These are phyloP conservation scores for Eutolmus rufibarbis DNA, from an alignment of 2,888 invertebrate genomes.

Conservation along the genomic window DNA sequence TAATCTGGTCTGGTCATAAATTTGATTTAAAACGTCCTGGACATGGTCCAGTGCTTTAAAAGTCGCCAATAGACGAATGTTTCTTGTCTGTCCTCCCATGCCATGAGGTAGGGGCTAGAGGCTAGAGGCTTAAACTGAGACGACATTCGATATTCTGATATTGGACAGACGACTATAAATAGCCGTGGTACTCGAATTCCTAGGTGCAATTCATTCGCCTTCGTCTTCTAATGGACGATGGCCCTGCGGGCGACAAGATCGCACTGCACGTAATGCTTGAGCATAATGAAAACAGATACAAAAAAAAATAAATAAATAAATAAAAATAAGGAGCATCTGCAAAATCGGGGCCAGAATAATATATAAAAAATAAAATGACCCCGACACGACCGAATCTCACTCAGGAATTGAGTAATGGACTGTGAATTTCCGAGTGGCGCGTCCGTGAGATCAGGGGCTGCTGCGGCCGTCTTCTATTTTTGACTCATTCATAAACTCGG, in stretches of 20 bases:
- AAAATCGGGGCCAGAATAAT: not conserved
- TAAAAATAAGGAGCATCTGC: not conserved
- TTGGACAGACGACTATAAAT: conserved; percentile 4
- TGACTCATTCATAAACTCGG: not conserved
- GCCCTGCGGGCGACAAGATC: not conserved
- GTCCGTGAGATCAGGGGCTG: not conserved
- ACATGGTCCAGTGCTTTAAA: not conserved
- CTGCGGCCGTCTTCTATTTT: not conserved
- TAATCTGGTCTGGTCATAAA: not conserved
- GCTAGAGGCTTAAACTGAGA: not conserved
- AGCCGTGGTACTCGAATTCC: not conserved
- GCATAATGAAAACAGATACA: not conserved
- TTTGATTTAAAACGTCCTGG: not conserved
- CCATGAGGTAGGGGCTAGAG: not conserved
- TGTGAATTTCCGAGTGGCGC: not conserved
- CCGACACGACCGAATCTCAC: not conserved
- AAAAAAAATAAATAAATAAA: not conserved
- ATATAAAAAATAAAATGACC: not conserved
- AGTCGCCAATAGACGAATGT: not conserved
- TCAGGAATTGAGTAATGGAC: not conserved
- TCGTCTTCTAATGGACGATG: not conserved
- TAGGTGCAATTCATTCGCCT: not conserved
- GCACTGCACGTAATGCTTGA: not conserved
- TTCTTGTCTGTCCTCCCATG: not conserved
- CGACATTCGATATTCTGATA: not conserved